These are phyloP conservation scores for Meiosimyza platycephala DNA, from an alignment of 2,888 invertebrate genomes.

Conservation along the genomic window DNA sequence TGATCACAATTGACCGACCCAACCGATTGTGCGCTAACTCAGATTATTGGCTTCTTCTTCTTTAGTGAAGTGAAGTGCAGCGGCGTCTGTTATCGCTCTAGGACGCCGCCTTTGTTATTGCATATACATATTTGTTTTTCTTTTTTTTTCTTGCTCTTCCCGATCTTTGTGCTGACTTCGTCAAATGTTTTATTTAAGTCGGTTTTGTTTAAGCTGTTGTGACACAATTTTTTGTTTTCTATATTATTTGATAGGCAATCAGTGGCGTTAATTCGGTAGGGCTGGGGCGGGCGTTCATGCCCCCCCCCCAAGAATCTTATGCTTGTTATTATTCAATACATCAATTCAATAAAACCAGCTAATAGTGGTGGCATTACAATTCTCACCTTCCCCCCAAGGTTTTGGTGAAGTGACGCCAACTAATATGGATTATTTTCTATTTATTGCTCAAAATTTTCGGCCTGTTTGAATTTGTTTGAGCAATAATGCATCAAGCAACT, in stretches of 20 bases:
- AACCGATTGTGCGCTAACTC: slow-evolving; percentile 32
- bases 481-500: too few relatives aligned
- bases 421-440: too few relatives aligned
- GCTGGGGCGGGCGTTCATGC: too few relatives aligned
- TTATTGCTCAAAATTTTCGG: too few relatives aligned
- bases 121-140: not conserved
- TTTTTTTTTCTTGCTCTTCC: not conserved
- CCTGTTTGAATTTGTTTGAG: too few relatives aligned
- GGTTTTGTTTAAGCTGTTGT: not conserved
- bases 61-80: slow-evolving; percentile 12
- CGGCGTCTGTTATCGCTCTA: slow-evolving; percentile 26
- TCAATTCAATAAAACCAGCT: too few relatives aligned
- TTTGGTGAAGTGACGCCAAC: too few relatives aligned
- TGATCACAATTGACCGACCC: slow-evolving; percentile 24
- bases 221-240: slow-evolving; percentile 15
- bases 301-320: too few relatives aligned
- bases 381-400: too few relatives aligned
- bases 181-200: not conserved
- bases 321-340: too few relatives aligned
- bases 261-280: too few relatives aligned
- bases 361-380: too few relatives aligned
- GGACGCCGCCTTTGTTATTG: not conserved
- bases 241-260: not conserved
- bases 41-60: slow-evolving; percentile 26
- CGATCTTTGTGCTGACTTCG: not conserved